Evolutionary conservation across 2,797 vertebrate genomes (phyloP), one percentile per base, ranked within the genome.

Genomic region (Huso huso): DNA sequence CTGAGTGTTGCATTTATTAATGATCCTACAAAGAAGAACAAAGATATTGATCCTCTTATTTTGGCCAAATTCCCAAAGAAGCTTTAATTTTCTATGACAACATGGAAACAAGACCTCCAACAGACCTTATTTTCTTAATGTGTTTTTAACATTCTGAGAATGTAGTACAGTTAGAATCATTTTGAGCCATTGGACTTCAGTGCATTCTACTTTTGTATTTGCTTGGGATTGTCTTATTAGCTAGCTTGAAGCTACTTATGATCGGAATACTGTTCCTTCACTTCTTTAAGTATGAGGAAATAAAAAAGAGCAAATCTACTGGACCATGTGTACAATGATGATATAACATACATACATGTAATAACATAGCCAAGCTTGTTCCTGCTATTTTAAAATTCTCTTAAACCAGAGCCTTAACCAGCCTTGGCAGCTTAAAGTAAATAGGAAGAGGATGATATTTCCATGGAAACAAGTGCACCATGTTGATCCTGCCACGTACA

Each of bases 391-490:
- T 48, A 52, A 5, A 37, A 37, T 67, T 69, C 13, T 51, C 82
- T 67, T 69, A 37, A 58, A 37, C 37, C 37, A 0, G 37, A 37
- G 37, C 37, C 82, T 83, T 85, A 88, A 86, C 84, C 85, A 82
- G 76, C 81, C 87, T 86, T 83, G 78, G 76, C 70, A 75, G 84
- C 89, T 90, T 87, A 88, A 86, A 87, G 83, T 78, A 75, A 79
- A 78, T 81, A 74, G 76, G 79, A 75, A 79, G 48, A 12, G 85
- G 79, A 88, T 87, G 84, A 85, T 70, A 87, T 92, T 90, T 76
- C 88, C 85, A 91, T 90, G 81, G 90, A 86, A 92, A 92, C 90
- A 86, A 82, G 81, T 84, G 81, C 79, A 86, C 77, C 53, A 82
- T 84, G 80, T 86, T 84, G 80, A 64, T 61, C 65, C 66, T 67